Base-by-base conservation (phyloP, 2,797 vertebrate genomes). In the Notolepis coatsorum region DNA sequence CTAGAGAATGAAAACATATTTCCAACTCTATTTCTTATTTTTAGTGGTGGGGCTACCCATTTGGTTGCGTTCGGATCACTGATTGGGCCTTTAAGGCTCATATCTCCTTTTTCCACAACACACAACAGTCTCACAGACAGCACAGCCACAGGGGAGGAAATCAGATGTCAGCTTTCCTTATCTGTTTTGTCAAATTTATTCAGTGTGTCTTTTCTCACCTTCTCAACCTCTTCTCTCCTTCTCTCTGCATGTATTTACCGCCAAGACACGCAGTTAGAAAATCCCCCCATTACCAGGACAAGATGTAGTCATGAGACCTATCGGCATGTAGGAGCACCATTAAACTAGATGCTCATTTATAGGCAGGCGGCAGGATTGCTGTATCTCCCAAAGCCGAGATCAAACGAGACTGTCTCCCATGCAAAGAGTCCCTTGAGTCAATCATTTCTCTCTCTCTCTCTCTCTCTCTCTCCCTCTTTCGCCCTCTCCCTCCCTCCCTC, bases 321-420 rank as follows among this genome's bases (percentile, higher is more conserved):
- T 30, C 90, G 91, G 65, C 88, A 88, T 61, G 86, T n/a, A n/a
- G n/a, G n/a, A 91, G 73, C 89, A 90, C 74, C 88, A 87, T 61
- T 68, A 60, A 64, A 46, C 37, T 28, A 24, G 21, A 42, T 23
- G 7, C 64, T 27, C 27, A 39, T 25, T 58, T 31, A 57, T 71
- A 35, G 7, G 9, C 1, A 42, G 13, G 45, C 20, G 8, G 37
- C 1, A 7, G 58, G 33, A 41, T 17, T 1, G 12, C 1, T 5
- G 1, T 23, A 55, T 35, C 18, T 63, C 33, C n/a, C 15, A 51
- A 18, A 25, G 48, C 51, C 1, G 0, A 45, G 63, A 68, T 85
- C 73, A 85, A 81, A 77, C 13, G 5, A 51, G 69, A 30, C 39
- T 27, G 37, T 43, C 27, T 45, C 56, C 68, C 27, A n/a, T 12